Evolutionary conservation across 2,888 invertebrate species (phyloP), one percentile per base, ranked within the genome.

Genomic region (Bellardia pandia): DNA sequence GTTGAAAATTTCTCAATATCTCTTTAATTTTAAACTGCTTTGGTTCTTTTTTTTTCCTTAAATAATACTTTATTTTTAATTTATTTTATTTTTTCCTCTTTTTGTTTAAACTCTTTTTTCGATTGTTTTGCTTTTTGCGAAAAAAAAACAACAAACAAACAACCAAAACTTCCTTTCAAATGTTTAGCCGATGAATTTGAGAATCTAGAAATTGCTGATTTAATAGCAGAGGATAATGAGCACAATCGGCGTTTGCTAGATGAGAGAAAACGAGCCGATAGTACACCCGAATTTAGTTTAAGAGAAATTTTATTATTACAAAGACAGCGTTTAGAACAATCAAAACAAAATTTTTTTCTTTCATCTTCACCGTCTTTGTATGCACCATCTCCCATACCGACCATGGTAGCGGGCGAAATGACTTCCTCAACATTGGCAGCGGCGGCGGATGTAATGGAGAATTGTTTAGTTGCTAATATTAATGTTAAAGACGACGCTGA

Each of bases 321-420:
- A 89, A 89, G 92, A 89, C 91, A 91, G 89, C 92, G 93, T 72
- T 92, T 91, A 89, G 91, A 91, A 89, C 91, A 90, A 92, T 91
- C 92, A 89, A 92, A 92, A 90, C 92, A 92, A 91, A 91, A 90
- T 90, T 92, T 92, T 92, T 90, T 93, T 90, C 90, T 92, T 91
- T 92, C 92, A 90, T 90, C 92, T 88, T 90, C 93, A 89, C 90
- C 92, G 78, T 91, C 92, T 85, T 91, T 92, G 72, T 90, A 90
- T 79, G 91, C 91, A 71, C 77, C 88, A 14, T 84, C 91, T 62
- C 91, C 91, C 23, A 89, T 90, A 85, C 92, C 90, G 37, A 86
- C 89, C 3, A 68, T 90, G 14, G 87, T 89, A 91, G 91, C 90
- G 45, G 90, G 89, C 42, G 90, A 92, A 75, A 87, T 89, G 14